Base-by-base conservation (phyloP, 2,113 vertebrate genomes). In the Trochalopteron elliotii region DNA sequence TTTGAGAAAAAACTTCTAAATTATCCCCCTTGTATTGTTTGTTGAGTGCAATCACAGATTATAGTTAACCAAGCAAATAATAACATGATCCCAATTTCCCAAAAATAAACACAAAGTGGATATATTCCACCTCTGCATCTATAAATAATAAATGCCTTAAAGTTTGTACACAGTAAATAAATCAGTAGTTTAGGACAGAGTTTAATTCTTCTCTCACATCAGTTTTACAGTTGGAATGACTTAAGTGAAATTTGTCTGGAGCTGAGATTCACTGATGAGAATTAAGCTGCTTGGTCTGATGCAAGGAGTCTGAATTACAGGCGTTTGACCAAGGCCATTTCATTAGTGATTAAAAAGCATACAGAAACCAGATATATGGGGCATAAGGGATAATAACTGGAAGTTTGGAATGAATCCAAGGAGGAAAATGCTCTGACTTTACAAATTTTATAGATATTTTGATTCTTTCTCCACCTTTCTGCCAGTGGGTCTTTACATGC, bases 1-100 rank as follows among this genome's bases (percentile, higher is more conserved):
- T 92, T 95, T n/a, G 81, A 91, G 55, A 90, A 91, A 83, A 83
- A 93, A 63, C 19, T 80, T 64, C 68, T 94, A 80, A 95, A 94
- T 93, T 28, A 69, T 94, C 69, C 78, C 7, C 7, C 19, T 78
- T 75, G 11, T 47, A 59, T 85, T 89, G 60, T 92, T 97, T 94
- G 72, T 72, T 97, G 94, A 95, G 80, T 81, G 74, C 84, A 97
- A 93, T 91, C 47, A 60, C 28, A 93, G 52, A 59, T 77, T 72
- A 68, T 83, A 60, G 77, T 81, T 94, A 75, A 86, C 84, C 22
- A 83, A 83, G 24, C 11, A 86, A 83, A 90, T 67, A 86, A 69
- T 15, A 74, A 49, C 8, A 14, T 44, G 35, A 77, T 65, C 27
- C 11, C 1, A 53, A 18, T 81, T 95, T 90, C 7, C 52, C 10